These are phyloP conservation scores for Lepidocyrtoides sp. DNA, from an alignment of 2,888 invertebrate genomes.

Conservation along the genomic window DNA sequence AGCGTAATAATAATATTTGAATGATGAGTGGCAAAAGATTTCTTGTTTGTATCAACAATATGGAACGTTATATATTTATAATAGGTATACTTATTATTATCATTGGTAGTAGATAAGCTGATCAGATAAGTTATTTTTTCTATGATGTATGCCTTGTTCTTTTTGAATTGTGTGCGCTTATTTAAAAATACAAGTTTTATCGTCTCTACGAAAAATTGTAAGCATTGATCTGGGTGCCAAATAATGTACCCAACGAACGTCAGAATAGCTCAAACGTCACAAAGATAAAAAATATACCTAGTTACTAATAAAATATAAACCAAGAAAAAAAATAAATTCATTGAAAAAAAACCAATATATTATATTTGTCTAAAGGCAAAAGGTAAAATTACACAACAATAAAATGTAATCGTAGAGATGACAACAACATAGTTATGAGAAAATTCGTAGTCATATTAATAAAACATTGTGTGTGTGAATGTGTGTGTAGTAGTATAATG, in stretches of 20 bases:
- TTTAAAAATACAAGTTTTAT: not conserved
- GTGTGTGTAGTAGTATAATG: not conserved
- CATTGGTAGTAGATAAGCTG: not conserved
- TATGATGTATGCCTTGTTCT: too few relatives aligned
- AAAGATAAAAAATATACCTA: not conserved
- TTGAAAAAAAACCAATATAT: not conserved
- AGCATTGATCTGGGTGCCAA: not conserved
- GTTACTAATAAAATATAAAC: not conserved
- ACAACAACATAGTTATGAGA: not conserved
- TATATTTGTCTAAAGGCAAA: not conserved
- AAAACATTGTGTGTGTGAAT: conserved; percentile 15
- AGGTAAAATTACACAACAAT: conserved; percentile 6
- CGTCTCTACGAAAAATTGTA: not conserved
- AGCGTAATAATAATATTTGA: not conserved
- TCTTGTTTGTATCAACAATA: conserved; percentile 38
- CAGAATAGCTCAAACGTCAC: not conserved
- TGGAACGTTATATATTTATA: not conserved
- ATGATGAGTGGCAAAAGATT: conserved; percentile 64
- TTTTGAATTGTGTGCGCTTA: not conserved
- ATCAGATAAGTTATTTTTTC: not conserved
- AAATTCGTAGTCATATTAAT: not conserved
- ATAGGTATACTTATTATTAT: not conserved
- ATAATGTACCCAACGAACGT: not conserved
- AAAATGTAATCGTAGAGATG: conserved; percentile 1
- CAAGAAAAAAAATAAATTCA: not conserved